Conservation (phyloP, 2,113 vertebrate genomes). For the Epinephelus cyanopodus region DNA sequence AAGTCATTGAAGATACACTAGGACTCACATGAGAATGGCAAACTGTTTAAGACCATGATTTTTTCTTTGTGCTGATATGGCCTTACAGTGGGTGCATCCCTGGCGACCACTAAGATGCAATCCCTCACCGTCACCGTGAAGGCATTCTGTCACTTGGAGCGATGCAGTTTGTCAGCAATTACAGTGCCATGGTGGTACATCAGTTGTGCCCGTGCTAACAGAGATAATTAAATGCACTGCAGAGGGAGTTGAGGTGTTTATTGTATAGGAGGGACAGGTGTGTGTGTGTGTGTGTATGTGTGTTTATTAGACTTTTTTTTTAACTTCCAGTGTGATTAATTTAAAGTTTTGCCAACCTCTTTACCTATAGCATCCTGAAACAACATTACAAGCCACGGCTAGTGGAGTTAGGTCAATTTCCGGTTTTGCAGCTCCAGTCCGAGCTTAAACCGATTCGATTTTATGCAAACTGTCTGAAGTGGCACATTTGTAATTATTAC, state of each 20-base stretch:
- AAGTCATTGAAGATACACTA: neutral
- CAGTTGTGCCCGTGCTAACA: constrained; percentile 42
- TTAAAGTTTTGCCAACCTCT: constrained; percentile 3
- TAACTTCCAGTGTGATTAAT: constrained; percentile 16
- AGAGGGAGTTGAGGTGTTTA: constrained; percentile 51
- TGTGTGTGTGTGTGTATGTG: constrained; percentile 36
- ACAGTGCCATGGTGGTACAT: constrained; percentile 26
- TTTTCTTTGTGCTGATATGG: constrained; percentile 43
- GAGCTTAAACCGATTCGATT: no score
- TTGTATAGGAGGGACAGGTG: constrained; percentile 45
- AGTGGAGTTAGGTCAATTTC: no score
- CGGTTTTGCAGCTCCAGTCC: no score
- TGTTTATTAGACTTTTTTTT: neutral
- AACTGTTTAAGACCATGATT: neutral
- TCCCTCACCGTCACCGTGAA: constrained; percentile 39
- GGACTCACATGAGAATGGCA: neutral
- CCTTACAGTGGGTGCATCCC: constrained; percentile 25
- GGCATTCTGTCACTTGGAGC: constrained; percentile 43
- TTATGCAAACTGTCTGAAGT: no score
- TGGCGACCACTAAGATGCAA: constrained; percentile 37
- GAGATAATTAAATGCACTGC: constrained; percentile 68
- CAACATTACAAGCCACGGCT: neutral
- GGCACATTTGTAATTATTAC: no score
- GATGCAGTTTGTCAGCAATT: constrained; percentile 62
- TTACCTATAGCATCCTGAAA: neutral